Base-by-base conservation (phyloP, 2,113 vertebrate species). In the Silurus asotus region DNA sequence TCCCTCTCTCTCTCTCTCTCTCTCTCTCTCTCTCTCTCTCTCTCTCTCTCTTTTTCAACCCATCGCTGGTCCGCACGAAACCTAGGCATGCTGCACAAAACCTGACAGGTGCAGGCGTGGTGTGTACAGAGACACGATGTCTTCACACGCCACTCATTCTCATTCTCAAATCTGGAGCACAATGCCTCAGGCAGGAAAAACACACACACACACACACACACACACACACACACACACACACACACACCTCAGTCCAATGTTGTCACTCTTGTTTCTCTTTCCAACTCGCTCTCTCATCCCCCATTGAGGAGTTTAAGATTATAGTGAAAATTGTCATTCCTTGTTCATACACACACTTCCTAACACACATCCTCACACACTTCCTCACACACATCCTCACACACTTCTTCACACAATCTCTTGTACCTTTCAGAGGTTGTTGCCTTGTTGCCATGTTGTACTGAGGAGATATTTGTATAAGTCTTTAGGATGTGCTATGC, bases 31-130 rank as follows among this genome's bases (percentile, higher is more conserved):
- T 70, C 15, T 72, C 69, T 72, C 19, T 74, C 72, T 51, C 37
- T 79, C 49, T 48, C 69, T 87, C 84, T 61, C 75, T 37, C 88
- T 87, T 82, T 51, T 78, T 84, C 81, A 90, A 67, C 25, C 45
- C 80, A 65, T 65, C 69, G 81, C 13, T 59, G 58, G 87, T 89
- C 91, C 51, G 83, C 93, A 94, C 92, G 89, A 91, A 94, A 94
- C 89, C 78, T 74, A 92, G 89, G 91, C 93, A 94, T 94, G 93
- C 92, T 88, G 89, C 91, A 72, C 87, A 94, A 92, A 92, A 94
- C 93, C 94, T 95, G 94, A 94, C 94, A 94, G 93, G 94, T 93
- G 92, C 93, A 92, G 95, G 95, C 91, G 94, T 94, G 94, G 94
- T 93, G 91, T 93, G 83, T 37, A 37, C 91, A 89, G 69, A 94